A percentile compares a stretch with the other conserved stretches of the same genome.
Evolutionary conservation across 64 coral and sea anemone species (phyloP).

Genomic region (Pocillopora verrucosa): DNA sequence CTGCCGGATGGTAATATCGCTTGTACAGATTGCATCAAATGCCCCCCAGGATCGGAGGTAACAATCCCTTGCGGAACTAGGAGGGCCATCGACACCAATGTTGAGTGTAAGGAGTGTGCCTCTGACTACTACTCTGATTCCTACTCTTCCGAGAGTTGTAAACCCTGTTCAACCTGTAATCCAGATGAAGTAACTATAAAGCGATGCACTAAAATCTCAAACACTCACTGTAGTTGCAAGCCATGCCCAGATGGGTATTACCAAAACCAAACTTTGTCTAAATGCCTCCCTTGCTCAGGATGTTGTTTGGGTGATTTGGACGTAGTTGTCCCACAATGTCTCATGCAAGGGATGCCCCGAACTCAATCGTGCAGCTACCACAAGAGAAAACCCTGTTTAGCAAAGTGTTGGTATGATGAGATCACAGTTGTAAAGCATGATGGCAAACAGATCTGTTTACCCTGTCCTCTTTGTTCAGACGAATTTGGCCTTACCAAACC

Average conservation of each 20-base stretch:
- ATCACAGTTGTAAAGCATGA: neutral
- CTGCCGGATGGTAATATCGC: neutral
- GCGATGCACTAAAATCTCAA: neutral
- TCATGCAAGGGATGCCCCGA: neutral
- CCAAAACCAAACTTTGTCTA: neutral
- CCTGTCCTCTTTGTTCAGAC: constrained; percentile 1
- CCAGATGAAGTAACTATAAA: neutral
- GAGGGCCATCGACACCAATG: neutral
- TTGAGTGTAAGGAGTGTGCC: neutral
- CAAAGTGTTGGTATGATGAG: constrained; percentile 19
- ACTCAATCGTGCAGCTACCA: neutral
- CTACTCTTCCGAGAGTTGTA: constrained; percentile 4
- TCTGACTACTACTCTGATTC: constrained; percentile 6
- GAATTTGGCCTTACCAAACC: neutral
- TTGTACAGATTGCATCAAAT: neutral
- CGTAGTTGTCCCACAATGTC: constrained; percentile 17
- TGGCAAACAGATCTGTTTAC: constrained; percentile 3
- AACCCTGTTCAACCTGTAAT: neutral
- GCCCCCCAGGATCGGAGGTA: constrained; percentile 4
- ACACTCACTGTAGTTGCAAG: constrained; percentile 4
- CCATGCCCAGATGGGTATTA: constrained; percentile 20
- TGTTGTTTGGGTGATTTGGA: constrained; percentile 1
- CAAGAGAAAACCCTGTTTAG: neutral
- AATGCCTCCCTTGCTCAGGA: constrained; percentile 27
- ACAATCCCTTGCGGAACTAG: neutral